Conservation (phyloP, 2,888 invertebrate species). For the Sinhomidia bicolor region DNA sequence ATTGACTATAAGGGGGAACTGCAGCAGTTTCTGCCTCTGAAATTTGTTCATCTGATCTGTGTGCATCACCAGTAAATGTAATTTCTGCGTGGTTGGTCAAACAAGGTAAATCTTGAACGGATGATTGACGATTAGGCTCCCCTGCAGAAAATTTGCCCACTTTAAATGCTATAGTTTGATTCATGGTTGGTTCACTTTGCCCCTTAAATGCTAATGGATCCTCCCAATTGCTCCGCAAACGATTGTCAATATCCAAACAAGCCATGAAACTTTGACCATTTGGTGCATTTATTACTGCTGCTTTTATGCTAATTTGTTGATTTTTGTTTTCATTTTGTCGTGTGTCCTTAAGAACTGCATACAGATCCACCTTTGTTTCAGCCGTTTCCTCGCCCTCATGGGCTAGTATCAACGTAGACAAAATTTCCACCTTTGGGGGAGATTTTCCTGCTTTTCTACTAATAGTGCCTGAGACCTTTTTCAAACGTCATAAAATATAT, state of each 20-base stretch:
- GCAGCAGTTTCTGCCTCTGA: slow-evolving; percentile 51
- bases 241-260: slow-evolving; percentile 71
- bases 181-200: slow-evolving; percentile 75
- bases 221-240: slow-evolving; percentile 57
- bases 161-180: slow-evolving; percentile 68
- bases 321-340: slow-evolving; percentile 50
- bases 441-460: slow-evolving; percentile 49
- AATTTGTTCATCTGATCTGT: slow-evolving; percentile 74
- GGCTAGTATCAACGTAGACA: slow-evolving; percentile 7
- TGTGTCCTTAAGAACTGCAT: slow-evolving; percentile 46
- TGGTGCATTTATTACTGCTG: slow-evolving; percentile 29
- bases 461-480: slow-evolving; percentile 32
- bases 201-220: slow-evolving; percentile 74
- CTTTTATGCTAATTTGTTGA: slow-evolving; percentile 64
- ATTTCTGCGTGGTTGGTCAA: slow-evolving; percentile 70
- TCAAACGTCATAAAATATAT: background rate
- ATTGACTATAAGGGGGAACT: slow-evolving; percentile 71
- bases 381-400: slow-evolving; percentile 53
- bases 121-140: slow-evolving; percentile 46
- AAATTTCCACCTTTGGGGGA: slow-evolving; percentile 46
- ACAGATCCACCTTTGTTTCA: slow-evolving; percentile 60
- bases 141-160: slow-evolving; percentile 70
- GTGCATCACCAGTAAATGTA: slow-evolving; percentile 67
- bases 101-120: slow-evolving; percentile 73
- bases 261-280: slow-evolving; percentile 55